Percentiles rank a stretch among this genome's conserved stretches.
These are phyloP conservation scores for Rotaria sp. DNA, from an alignment of 2,888 invertebrate species.

Conservation along the genomic window DNA sequence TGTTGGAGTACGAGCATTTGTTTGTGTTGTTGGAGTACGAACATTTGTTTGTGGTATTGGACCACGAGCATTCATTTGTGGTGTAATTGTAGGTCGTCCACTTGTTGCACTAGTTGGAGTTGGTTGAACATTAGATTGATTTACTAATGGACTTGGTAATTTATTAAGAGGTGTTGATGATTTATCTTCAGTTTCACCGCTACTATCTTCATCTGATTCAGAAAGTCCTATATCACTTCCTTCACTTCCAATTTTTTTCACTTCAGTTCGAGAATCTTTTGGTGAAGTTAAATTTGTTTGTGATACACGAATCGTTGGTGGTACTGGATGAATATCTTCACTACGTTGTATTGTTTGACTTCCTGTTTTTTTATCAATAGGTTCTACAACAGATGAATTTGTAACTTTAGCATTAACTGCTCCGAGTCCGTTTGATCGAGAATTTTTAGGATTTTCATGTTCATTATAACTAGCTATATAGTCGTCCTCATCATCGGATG, in stretches of 20 bases:
- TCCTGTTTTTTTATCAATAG: not conserved
- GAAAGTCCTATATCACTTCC: not conserved
- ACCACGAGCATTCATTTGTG: no score
- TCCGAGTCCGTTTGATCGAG: not conserved
- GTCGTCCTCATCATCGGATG: not conserved
- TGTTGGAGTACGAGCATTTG: no score
- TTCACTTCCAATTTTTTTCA: not conserved
- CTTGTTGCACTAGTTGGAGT: not conserved
- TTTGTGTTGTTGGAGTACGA: no score
- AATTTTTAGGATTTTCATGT: not conserved
- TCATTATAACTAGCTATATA: not conserved
- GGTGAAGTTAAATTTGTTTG: no score
- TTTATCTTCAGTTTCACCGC: not conserved
- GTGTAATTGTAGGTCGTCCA: not conserved
- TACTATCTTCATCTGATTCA: not conserved
- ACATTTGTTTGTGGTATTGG: no score
- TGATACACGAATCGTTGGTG: not conserved
- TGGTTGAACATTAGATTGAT: not conserved
- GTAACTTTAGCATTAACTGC: not conserved
- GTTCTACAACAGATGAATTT: not conserved
- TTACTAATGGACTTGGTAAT: not conserved
- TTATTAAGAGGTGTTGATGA: not conserved
- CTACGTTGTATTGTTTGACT: not conserved
- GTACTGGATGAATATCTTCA: not conserved
- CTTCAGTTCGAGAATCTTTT: not conserved